A percentile compares a stretch with the other conserved stretches of the same genome.
Evolutionary conservation across 2,113 vertebrate genomes (phyloP).

Genomic region (Rhizomys pruinosus): DNA sequence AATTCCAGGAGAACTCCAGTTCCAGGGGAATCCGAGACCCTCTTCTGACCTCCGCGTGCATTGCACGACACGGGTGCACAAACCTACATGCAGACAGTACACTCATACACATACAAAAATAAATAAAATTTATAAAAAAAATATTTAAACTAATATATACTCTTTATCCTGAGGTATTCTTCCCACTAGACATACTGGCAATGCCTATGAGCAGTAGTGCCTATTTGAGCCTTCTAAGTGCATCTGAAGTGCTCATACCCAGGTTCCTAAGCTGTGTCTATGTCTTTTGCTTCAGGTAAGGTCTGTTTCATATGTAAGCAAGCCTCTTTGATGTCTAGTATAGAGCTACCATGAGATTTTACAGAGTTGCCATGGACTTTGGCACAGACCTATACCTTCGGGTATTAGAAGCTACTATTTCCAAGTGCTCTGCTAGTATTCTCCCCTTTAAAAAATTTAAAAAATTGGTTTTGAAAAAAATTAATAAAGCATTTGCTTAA

Average conservation of each 20-base stretch:
- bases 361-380: background rate
- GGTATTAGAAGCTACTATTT: conserved; percentile 5
- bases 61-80: no score
- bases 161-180: background rate
- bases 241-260: conserved; percentile 21
- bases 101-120: no score
- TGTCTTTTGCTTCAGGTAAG: conserved; percentile 12
- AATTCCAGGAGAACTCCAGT: no score
- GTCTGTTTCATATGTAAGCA: background rate
- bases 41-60: no score
- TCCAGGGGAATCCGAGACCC: no score
- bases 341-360: background rate
- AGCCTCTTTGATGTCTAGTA: background rate
- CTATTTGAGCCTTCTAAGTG: background rate
- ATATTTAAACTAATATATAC: no score
- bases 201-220: background rate
- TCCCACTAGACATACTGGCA: background rate
- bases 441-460: background rate
- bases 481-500: background rate
- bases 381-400: background rate
- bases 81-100: no score
- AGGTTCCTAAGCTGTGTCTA: background rate
- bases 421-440: background rate
- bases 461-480: no score
- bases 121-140: no score